These are phyloP conservation scores for Trichogramma dendrolimi DNA, from an alignment of 2,888 invertebrate genomes.

Conservation along the genomic window DNA sequence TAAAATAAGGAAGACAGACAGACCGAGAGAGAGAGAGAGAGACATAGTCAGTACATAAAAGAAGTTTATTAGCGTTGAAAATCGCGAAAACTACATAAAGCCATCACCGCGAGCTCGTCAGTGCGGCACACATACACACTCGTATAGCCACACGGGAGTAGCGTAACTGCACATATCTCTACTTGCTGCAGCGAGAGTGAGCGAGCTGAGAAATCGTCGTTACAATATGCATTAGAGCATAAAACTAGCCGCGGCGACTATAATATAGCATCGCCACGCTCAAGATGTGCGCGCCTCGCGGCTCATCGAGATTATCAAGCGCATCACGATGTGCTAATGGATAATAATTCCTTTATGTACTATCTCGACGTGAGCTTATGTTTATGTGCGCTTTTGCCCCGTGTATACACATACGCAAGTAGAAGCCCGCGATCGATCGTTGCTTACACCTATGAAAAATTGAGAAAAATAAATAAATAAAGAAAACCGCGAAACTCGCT, in stretches of 20 bases:
- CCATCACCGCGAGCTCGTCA: no score
- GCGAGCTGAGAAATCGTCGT: conserved; percentile 13
- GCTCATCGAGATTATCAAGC: neutral
- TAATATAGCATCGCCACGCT: conserved; percentile 3
- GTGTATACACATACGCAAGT: neutral
- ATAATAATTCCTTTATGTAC: neutral
- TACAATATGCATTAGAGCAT: conserved; percentile 18
- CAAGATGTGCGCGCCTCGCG: conserved; percentile 3
- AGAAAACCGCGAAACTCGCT: no score
- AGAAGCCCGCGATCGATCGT: neutral
- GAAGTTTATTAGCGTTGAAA: neutral
- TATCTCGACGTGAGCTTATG: neutral
- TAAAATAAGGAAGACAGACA: no score
- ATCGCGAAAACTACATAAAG: no score
- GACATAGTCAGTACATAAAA: neutral
- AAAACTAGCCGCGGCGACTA: conserved; percentile 19
- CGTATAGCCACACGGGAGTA: no score
- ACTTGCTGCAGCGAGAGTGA: neutral
- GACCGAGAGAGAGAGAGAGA: neutral
- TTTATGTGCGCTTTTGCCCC: neutral
- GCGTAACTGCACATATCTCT: neutral
- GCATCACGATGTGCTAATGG: no score
- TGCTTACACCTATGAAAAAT: no score
- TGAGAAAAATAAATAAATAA: no score
- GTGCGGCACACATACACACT: no score